These are phyloP conservation scores for Chionomys nivalis DNA, from an alignment of 2,113 vertebrate genomes.

Conservation along the genomic window DNA sequence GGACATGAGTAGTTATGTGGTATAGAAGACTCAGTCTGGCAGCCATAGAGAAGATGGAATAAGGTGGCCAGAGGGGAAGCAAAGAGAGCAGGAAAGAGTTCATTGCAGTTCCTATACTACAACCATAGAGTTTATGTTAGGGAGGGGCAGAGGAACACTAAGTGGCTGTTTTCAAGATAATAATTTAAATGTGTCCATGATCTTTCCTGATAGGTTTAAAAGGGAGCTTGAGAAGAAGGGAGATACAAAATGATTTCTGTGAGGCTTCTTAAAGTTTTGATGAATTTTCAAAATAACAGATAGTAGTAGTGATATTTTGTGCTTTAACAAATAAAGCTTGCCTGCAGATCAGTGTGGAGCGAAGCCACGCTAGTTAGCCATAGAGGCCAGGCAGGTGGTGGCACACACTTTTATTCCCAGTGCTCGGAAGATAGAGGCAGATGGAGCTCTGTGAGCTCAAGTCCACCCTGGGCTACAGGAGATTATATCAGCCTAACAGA, in stretches of 20 bases:
- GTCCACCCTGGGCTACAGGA: no score
- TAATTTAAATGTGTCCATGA: neutral
- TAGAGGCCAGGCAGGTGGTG: no score
- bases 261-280: neutral
- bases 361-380: no score
- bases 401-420: no score
- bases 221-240: neutral
- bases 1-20: neutral
- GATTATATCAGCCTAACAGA: no score
- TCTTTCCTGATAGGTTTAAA: neutral
- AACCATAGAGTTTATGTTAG: neutral
- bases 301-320: neutral
- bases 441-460: no score
- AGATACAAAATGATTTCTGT: neutral
- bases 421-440: no score
- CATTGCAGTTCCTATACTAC: neutral
- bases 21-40: conserved; percentile 3
- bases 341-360: no score
- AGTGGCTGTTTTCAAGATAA: neutral
- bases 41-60: neutral
- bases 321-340: no score
- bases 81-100: neutral
- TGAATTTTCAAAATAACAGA: neutral
- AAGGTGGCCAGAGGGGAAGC: neutral
- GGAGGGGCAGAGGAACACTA: neutral